Conservation (phyloP, 2,888 invertebrate species). For the Drosophila putrida region DNA sequence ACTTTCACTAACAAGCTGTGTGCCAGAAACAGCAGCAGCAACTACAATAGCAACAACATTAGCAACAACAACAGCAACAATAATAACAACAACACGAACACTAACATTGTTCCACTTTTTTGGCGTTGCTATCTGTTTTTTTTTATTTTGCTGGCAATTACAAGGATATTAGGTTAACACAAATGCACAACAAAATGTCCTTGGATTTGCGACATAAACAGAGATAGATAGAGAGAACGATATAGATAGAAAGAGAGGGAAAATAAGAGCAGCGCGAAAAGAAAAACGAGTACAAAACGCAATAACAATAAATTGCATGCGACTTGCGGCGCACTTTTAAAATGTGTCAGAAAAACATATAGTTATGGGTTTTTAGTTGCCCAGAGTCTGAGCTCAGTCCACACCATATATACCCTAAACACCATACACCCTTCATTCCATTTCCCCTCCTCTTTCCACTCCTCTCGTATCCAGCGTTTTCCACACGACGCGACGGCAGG, state of each 20-base stretch:
- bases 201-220: slow-evolving; percentile 56
- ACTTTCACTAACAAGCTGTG: slow-evolving; percentile 67
- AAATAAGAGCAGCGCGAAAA: slow-evolving; percentile 13
- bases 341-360: slow-evolving; percentile 78
- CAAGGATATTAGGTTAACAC: slow-evolving; percentile 76
- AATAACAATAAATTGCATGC: slow-evolving; percentile 75
- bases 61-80: slow-evolving; percentile 7
- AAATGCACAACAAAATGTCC: slow-evolving; percentile 70
- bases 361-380: slow-evolving; percentile 74
- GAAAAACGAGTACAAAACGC: slow-evolving; percentile 51
- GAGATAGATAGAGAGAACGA: slow-evolving; percentile 1
- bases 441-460: not conserved
- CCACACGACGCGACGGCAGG: slow-evolving; percentile 47
- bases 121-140: slow-evolving; percentile 9
- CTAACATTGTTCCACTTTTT: slow-evolving; percentile 48
- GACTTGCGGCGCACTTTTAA: slow-evolving; percentile 73
- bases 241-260: not conserved
- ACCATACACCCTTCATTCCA: slow-evolving; percentile 1
- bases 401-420: not conserved
- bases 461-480: slow-evolving; percentile 10
- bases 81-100: slow-evolving; percentile 15
- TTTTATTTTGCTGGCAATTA: slow-evolving; percentile 64
- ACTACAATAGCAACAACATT: slow-evolving; percentile 8
- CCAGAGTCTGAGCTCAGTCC: slow-evolving; percentile 27
- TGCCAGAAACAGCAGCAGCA: slow-evolving; percentile 45